Percentiles rank a stretch among this genome's conserved stretches.
Evolutionary conservation across 1,140 invertebrate genomes (phyloP).

Genomic region (Helicoverpa armigera): DNA sequence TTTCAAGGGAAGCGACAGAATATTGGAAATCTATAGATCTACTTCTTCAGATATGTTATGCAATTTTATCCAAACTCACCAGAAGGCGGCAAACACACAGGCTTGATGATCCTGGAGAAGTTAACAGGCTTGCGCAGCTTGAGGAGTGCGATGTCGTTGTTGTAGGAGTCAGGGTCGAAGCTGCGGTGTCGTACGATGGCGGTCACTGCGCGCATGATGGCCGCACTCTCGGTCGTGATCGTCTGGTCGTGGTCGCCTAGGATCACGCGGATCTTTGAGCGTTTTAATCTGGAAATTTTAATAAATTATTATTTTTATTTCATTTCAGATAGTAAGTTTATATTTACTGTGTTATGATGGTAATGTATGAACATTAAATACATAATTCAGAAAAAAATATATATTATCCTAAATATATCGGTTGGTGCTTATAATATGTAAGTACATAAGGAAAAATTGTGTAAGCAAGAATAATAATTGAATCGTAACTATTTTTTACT

Average conservation of each 20-base stretch:
- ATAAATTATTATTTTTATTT: neutral
- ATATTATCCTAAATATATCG: too few species aligned
- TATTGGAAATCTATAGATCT: too few species aligned
- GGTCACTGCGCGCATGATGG: slow-evolving; percentile 93
- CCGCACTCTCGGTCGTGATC: slow-evolving; percentile 91
- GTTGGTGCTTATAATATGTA: too few species aligned
- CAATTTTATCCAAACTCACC: slow-evolving; percentile 81
- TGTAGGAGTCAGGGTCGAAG: slow-evolving; percentile 94
- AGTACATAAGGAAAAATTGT: too few species aligned
- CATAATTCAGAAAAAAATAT: too few species aligned
- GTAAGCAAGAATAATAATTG: too few species aligned
- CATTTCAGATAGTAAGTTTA: too few species aligned
- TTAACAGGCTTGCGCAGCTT: slow-evolving; percentile 91
- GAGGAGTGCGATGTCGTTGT: slow-evolving; percentile 95
- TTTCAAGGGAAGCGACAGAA: too few species aligned
- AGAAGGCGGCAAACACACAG: slow-evolving; percentile 91
- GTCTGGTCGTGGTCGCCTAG: slow-evolving; percentile 94
- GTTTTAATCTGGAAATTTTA: slow-evolving; percentile 88
- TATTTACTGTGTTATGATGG: too few species aligned
- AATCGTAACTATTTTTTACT: too few species aligned
- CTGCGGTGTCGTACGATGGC: slow-evolving; percentile 92
- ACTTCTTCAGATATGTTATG: too few species aligned
- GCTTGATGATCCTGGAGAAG: slow-evolving; percentile 93
- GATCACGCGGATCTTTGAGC: slow-evolving; percentile 92
- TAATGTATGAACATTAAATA: too few species aligned